Conservation (phyloP, 2,797 vertebrate species). For the Cossypha niveicapilla region DNA sequence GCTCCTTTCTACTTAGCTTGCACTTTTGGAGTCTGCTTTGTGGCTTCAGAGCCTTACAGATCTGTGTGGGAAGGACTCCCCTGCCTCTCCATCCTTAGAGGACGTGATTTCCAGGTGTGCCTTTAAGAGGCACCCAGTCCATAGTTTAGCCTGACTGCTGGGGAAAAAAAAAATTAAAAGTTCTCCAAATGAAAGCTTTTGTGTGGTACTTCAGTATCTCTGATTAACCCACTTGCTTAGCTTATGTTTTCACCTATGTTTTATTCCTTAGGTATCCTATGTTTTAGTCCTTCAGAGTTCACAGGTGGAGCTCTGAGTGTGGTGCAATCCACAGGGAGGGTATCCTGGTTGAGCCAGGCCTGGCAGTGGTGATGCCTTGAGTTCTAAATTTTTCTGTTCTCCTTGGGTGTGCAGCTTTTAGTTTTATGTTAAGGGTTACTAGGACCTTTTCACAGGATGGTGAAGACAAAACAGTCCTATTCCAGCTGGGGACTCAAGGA, state of each 20-base stretch:
- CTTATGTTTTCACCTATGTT: not conserved
- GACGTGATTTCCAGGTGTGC: not conserved
- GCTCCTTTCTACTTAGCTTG: not conserved
- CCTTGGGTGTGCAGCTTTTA: no score
- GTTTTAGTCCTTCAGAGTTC: not conserved
- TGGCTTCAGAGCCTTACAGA: not conserved
- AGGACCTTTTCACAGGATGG: no score
- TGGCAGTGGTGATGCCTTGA: no score
- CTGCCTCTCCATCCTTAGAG: not conserved
- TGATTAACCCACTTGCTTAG: not conserved
- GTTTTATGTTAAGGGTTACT: no score
- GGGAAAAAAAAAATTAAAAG: not conserved
- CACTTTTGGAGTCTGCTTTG: not conserved
- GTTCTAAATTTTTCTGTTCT: no score
- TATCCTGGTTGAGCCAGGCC: rapidly evolving
- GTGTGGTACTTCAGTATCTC: not conserved
- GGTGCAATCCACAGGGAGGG: not conserved
- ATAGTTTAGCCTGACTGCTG: not conserved
- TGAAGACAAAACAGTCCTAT: no score
- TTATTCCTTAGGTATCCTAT: not conserved
- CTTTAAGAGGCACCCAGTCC: not conserved
- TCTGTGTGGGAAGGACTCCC: not conserved
- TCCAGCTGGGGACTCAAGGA: no score
- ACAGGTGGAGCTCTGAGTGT: not conserved
- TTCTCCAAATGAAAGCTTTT: not conserved